These are phyloP conservation scores for Furnarius figulus DNA, from an alignment of 2,113 vertebrate genomes.

Conservation along the genomic window DNA sequence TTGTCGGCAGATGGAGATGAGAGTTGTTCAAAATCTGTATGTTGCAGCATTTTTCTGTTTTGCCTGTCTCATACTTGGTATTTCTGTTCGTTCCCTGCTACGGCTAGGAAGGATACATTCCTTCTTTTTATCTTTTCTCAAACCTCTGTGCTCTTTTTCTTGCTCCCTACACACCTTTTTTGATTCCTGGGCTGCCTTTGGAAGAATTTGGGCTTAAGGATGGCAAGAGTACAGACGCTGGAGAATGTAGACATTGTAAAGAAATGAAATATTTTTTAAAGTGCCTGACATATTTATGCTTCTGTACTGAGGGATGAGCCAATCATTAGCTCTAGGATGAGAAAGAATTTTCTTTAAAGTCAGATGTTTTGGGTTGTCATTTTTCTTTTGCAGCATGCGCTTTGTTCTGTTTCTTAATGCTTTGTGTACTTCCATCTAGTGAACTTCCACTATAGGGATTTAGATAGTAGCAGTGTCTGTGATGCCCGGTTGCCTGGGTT, in stretches of 20 bases:
- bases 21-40: background rate
- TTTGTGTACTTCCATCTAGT: background rate
- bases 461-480: background rate
- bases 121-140: background rate
- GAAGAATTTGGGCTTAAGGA: background rate
- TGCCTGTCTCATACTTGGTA: background rate
- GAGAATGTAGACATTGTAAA: background rate
- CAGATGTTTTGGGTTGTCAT: background rate
- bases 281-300: background rate
- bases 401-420: background rate
- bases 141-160: background rate
- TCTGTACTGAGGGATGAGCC: background rate
- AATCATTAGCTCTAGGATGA: background rate
- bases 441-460: background rate
- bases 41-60: background rate
- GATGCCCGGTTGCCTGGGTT: background rate
- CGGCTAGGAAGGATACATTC: background rate
- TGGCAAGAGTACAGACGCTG: accelerated
- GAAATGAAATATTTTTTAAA: background rate
- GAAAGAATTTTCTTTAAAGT: background rate
- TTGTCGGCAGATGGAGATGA: background rate
- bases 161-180: background rate
- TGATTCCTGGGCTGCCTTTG: background rate
- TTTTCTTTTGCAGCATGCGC: background rate
- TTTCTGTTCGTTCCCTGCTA: background rate